These are phyloP conservation scores for Mimumesa dahlbomi DNA, from an alignment of 2,888 invertebrate genomes.

Conservation along the genomic window DNA sequence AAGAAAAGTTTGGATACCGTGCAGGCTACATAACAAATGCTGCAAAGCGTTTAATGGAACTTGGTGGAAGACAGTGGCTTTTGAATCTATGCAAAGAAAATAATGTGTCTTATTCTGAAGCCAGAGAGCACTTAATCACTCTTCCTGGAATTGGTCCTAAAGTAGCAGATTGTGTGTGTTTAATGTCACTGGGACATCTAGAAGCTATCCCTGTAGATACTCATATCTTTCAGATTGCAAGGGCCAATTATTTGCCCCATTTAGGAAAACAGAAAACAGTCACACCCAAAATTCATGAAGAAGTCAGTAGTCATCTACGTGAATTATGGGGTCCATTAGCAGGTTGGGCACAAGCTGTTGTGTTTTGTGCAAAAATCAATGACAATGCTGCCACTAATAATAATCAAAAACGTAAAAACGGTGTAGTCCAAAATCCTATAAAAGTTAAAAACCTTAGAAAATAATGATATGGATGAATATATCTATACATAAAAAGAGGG, in stretches of 20 bases:
- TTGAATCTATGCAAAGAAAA: conserved; percentile 82
- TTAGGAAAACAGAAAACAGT: conserved; percentile 88
- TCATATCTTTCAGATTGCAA: conserved; percentile 96
- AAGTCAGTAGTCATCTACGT: conserved; percentile 92
- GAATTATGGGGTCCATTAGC: conserved; percentile 91
- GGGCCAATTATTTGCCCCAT: conserved; percentile 89
- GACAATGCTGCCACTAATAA: conserved; percentile 4
- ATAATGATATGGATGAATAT: conserved; percentile 4
- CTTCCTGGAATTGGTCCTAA: conserved; percentile 96
- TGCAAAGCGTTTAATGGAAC: conserved; percentile 85
- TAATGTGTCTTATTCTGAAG: conserved; percentile 86
- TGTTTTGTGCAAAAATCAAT: conserved; percentile 79
- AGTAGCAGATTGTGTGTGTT: conserved; percentile 98
- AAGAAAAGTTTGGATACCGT: conserved; percentile 92
- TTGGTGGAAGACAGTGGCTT: conserved; percentile 89
- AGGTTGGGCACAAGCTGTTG: conserved; percentile 97
- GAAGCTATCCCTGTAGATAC: conserved; percentile 97
- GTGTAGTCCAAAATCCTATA: background rate
- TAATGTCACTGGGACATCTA: conserved; percentile 96
- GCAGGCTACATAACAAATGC: conserved; percentile 92
- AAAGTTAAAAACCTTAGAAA: conserved; percentile 1
- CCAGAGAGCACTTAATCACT: conserved; percentile 87
- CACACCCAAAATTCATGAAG: conserved; percentile 91
- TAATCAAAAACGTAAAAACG: conserved; percentile 39
- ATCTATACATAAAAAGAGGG: too few species aligned